phyloP scores from a whole-genome alignment of 2,888 invertebrate genomes.

The Sylvicola fuscatus region DNA sequence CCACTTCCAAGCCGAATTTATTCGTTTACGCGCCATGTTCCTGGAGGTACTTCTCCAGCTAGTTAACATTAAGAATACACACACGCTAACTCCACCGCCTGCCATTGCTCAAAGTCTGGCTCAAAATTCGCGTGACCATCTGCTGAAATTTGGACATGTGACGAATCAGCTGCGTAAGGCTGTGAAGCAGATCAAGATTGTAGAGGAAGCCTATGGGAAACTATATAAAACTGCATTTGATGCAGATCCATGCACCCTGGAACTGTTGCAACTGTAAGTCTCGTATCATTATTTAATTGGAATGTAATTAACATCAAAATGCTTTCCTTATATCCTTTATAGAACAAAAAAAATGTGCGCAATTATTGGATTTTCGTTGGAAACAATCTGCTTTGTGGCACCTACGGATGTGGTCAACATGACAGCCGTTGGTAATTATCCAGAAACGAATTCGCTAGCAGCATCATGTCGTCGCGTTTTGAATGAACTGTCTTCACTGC shows the following conservation, averaged over 20 bases:
- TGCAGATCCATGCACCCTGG: conserved; percentile 58
- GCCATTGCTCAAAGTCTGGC: conserved; percentile 74
- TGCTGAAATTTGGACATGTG: conserved; percentile 58
- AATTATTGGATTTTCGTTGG: conserved; percentile 21
- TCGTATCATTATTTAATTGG: not conserved
- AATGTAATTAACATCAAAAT: not conserved
- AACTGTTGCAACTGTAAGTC: conserved; percentile 44
- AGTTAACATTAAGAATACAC: conserved; percentile 26
- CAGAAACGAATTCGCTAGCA: conserved; percentile 19
- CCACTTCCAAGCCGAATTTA: conserved; percentile 53
- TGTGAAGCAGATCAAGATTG: conserved; percentile 37
- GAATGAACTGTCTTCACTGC: conserved; percentile 17
- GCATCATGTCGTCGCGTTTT: conserved; percentile 21
- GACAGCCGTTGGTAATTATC: conserved; percentile 19
- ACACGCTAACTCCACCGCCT: conserved; percentile 77
- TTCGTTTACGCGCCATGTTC: conserved; percentile 52
- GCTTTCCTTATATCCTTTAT: not conserved
- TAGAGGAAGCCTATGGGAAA: conserved; percentile 52
- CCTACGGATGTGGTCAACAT: conserved; percentile 22
- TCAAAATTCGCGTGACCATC: conserved; percentile 53
- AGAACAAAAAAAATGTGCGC: conserved; percentile 21
- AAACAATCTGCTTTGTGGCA: conserved; percentile 22
- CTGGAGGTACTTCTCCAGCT: conserved; percentile 34
- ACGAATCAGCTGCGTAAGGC: conserved; percentile 59
- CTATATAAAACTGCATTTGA: conserved; percentile 71